These are phyloP conservation scores for Dunckerocampus dactyliophorus DNA, from an alignment of 2,113 vertebrate genomes.

Conservation along the genomic window DNA sequence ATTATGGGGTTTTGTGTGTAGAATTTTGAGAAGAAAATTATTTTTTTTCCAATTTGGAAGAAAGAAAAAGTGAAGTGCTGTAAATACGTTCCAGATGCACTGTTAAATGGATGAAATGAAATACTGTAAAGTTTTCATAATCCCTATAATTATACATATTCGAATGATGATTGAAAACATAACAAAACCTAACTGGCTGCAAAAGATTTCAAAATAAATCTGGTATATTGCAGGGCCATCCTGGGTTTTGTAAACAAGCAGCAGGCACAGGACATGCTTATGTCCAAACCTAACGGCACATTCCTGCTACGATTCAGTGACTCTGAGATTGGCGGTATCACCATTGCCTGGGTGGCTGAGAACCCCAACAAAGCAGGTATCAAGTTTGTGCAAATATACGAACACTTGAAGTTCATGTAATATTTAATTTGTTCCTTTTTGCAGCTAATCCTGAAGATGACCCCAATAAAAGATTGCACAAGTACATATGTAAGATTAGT, in stretches of 20 bases:
- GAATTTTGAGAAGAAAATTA: too few species aligned
- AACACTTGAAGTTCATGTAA: too few species aligned
- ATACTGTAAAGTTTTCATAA: not conserved
- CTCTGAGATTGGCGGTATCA: constrained; percentile 95
- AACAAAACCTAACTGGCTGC: not conserved
- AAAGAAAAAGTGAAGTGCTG: too few species aligned
- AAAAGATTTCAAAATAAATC: constrained; percentile 1
- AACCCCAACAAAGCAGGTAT: constrained; percentile 77
- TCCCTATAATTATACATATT: not conserved
- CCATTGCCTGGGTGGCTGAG: constrained; percentile 88
- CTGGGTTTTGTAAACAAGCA: constrained; percentile 96
- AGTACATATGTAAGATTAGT: not conserved
- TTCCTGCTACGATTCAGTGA: constrained; percentile 95
- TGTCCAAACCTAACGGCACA: constrained; percentile 92
- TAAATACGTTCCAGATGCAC: too few species aligned
- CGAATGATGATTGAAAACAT: not conserved
- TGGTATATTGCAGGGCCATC: constrained; percentile 79
- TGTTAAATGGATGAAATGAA: too few species aligned
- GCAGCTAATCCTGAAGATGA: not conserved
- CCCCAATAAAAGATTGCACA: not conserved
- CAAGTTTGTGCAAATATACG: not conserved
- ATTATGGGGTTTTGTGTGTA: too few species aligned
- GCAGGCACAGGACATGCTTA: constrained; percentile 89
- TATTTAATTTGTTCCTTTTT: not conserved
- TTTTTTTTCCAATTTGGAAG: too few species aligned